Evolutionary conservation across 2,888 invertebrate genomes (phyloP).

Genomic region (Panorpa germanica): DNA sequence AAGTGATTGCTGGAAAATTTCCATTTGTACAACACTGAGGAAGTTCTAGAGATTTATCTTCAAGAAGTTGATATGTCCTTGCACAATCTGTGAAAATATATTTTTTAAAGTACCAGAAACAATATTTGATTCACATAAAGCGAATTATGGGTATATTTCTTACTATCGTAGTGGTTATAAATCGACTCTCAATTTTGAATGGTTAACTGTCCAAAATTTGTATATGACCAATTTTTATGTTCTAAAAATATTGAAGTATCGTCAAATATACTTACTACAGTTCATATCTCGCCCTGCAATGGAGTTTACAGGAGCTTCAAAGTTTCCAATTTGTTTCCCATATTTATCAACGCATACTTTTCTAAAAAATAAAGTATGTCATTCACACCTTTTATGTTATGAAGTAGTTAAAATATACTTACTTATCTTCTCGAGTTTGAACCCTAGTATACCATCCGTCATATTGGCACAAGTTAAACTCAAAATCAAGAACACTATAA

Average conservation of each 20-base stretch:
- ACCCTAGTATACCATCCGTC: constrained; percentile 29
- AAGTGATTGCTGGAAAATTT: constrained; percentile 39
- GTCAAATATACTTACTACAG: constrained; percentile 44
- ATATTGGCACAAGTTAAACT: constrained; percentile 26
- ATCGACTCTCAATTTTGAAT: too few relatives aligned
- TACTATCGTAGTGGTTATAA: too few relatives aligned
- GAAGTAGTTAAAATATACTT: constrained; percentile 14
- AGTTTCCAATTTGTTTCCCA: constrained; percentile 31
- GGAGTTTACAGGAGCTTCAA: constrained; percentile 24
- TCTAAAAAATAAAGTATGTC: constrained; percentile 19
- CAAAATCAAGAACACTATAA: constrained; percentile 18
- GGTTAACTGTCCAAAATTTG: too few relatives aligned
- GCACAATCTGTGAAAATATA: constrained; percentile 36
- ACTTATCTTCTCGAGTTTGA: constrained; percentile 22
- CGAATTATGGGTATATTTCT: too few relatives aligned
- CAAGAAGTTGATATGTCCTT: constrained; percentile 27
- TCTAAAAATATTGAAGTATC: too few relatives aligned
- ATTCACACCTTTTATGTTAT: constrained; percentile 20
- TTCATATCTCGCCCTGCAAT: constrained; percentile 28
- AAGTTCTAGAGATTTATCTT: constrained; percentile 22
- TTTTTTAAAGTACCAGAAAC: background rate
- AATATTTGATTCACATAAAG: background rate
- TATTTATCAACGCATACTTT: constrained; percentile 37
- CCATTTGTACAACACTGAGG: constrained; percentile 43
- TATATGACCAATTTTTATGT: too few relatives aligned